Conservation (phyloP, 2,113 vertebrate genomes). For the Chaetodon trifascialis region DNA sequence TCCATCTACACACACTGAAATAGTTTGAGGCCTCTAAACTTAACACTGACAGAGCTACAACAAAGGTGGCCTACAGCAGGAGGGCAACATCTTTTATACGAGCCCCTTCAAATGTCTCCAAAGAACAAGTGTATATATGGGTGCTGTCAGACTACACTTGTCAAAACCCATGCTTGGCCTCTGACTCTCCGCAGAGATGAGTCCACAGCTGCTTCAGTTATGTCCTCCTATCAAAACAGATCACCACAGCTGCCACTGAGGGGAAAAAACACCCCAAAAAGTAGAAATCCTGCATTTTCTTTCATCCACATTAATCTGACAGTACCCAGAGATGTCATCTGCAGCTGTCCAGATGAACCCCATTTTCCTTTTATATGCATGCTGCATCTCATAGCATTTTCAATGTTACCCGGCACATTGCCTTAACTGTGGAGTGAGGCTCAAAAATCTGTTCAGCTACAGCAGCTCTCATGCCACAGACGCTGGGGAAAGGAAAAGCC, state of each 20-base stretch:
- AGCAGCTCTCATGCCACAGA: conserved; percentile 2
- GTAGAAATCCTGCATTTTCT: conserved; percentile 15
- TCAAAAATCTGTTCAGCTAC: conserved; percentile 42
- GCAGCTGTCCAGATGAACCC: conserved; percentile 15
- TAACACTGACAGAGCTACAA: background rate
- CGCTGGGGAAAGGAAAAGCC: background rate
- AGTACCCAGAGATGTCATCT: conserved; percentile 40
- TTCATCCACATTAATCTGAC: conserved; percentile 31
- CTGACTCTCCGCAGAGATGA: conserved; percentile 12
- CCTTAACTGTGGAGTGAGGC: conserved; percentile 46
- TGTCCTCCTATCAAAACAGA: conserved; percentile 57
- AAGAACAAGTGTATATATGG: background rate
- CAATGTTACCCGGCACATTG: conserved; percentile 36
- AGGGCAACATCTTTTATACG: background rate
- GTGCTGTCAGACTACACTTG: conserved; percentile 26
- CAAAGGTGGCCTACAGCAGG: background rate
- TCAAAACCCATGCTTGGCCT: conserved; percentile 17
- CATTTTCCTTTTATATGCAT: conserved; percentile 26
- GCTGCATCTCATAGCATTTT: conserved; percentile 17
- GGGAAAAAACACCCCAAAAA: conserved; percentile 8
- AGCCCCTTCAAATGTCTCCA: conserved; percentile 1
- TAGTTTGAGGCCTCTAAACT: background rate
- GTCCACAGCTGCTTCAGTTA: conserved; percentile 51
- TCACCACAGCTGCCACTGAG: conserved; percentile 23
- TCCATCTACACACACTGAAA: background rate